Base-by-base conservation (phyloP, 2,113 vertebrate species). In the Pomatorhinus ruficollis region DNA sequence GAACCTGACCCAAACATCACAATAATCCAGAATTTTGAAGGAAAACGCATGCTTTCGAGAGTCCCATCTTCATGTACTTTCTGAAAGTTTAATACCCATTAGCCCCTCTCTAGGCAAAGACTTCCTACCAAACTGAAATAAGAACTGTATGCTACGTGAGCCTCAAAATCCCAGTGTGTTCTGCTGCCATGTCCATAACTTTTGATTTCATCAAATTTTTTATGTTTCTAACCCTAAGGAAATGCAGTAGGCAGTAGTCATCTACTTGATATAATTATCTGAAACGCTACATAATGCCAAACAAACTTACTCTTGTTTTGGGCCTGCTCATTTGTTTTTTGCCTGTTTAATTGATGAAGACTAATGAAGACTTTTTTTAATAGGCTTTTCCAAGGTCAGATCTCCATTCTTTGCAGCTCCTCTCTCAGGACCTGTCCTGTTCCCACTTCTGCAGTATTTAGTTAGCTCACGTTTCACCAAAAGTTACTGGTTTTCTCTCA, bases 401-500 rank as follows among this genome's bases (percentile, higher is more conserved):
- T 47, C 4, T 4, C 77, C 44, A 75, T 87, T 89, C 50, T 49
- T 87, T 42, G n/a, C 79, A 79, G 53, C 44, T 75, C 28, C 35
- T 70, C 23, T 94, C 53, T 66, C 23, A 87, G 59, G 60, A 79
- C 28, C 39, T 87, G 70, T 84, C 76, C 42, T 24, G 2, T 52
- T 70, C 54, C 39, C 27, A 30, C 60, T 88, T 93, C 88, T 0
- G 2, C 74, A 57, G 61, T 35, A 56, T 74, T 96, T 66, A 80
- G 74, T 71, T 89, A 78, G 57, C 39, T 96, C 83, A 68, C 24
- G 4, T 95, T 95, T 92, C 85, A 93, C 81, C 53, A 61, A 49
- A 98, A 97, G 69, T 95, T 93, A 68, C 79, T 93, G 14, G 1
- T 93, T 93, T 79, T 94, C 76, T 86, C 65, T 70, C 70, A 53